Evolutionary conservation across 2,113 vertebrate species (phyloP).

Genomic region (Amphiprion percula): DNA sequence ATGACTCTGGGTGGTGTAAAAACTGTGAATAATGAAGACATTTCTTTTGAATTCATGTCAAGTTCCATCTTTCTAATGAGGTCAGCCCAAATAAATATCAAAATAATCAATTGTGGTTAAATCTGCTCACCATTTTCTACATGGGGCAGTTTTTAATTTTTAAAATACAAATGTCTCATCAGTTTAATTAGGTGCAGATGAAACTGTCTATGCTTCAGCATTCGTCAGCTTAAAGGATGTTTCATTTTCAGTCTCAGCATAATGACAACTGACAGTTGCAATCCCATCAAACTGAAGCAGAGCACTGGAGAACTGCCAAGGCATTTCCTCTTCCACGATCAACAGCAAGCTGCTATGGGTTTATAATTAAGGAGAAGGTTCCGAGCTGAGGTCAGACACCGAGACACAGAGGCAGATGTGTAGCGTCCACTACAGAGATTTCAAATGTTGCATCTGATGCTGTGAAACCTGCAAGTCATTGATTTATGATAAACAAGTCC

Average conservation of each 20-base stretch:
- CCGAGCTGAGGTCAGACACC: neutral
- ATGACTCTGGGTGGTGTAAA: neutral
- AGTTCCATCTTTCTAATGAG: neutral
- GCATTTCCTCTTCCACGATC: constrained; percentile 2
- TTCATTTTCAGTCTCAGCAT: constrained; percentile 1
- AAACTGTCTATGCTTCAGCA: neutral
- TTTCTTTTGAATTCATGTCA: constrained; percentile 4
- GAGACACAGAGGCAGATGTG: neutral
- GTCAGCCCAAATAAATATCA: neutral
- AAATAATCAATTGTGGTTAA: constrained; percentile 12
- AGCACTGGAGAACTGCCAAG: neutral
- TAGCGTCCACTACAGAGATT: no score
- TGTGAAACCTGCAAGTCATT: neutral
- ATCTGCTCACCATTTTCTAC: constrained; percentile 28
- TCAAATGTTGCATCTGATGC: constrained; percentile 14
- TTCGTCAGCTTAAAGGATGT: constrained; percentile 13
- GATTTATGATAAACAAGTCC: constrained; percentile 20
- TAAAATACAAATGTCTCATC: neutral
- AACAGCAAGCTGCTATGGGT: constrained; percentile 23
- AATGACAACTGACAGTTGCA: constrained; percentile 25
- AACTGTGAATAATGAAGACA: constrained; percentile 19
- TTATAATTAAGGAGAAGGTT: neutral
- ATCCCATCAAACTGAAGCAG: constrained; percentile 14
- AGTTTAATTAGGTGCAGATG: constrained; percentile 14
- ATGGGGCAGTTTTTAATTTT: neutral